phyloP scores from a whole-genome alignment of 2,888 invertebrate genomes.

The Meteorus colon region DNA sequence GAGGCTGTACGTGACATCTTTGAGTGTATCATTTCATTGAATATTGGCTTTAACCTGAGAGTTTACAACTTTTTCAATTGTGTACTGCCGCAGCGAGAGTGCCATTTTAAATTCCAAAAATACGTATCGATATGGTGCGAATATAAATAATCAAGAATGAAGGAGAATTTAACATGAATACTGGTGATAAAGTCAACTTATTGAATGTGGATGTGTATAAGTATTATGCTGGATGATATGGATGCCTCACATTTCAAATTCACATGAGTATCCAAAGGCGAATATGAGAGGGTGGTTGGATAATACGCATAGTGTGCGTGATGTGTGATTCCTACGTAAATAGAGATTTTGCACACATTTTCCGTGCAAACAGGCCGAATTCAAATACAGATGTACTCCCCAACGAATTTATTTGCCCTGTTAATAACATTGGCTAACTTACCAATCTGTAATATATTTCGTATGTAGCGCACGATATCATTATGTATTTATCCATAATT shows the following conservation, averaged over 20 bases:
- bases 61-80: constrained; percentile 71
- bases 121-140: neutral
- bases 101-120: constrained; percentile 63
- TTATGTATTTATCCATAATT: neutral
- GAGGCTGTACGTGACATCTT: constrained; percentile 71
- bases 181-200: neutral
- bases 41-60: constrained; percentile 69
- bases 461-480: neutral
- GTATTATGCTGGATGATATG: neutral
- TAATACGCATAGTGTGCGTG: constrained; percentile 51
- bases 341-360: constrained; percentile 71
- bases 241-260: neutral
- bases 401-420: constrained; percentile 63
- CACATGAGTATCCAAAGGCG: constrained; percentile 1
- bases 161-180: neutral
- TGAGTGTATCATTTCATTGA: constrained; percentile 72
- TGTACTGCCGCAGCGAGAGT: constrained; percentile 64
- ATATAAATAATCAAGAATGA: neutral
- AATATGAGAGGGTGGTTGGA: neutral
- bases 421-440: constrained; percentile 71
- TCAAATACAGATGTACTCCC: constrained; percentile 73
- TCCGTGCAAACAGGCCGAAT: constrained; percentile 69
- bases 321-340: constrained; percentile 68
- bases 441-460: constrained; percentile 47
- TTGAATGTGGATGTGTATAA: neutral